Conservation (phyloP, 2,888 invertebrate genomes). For the Apamea anceps region DNA sequence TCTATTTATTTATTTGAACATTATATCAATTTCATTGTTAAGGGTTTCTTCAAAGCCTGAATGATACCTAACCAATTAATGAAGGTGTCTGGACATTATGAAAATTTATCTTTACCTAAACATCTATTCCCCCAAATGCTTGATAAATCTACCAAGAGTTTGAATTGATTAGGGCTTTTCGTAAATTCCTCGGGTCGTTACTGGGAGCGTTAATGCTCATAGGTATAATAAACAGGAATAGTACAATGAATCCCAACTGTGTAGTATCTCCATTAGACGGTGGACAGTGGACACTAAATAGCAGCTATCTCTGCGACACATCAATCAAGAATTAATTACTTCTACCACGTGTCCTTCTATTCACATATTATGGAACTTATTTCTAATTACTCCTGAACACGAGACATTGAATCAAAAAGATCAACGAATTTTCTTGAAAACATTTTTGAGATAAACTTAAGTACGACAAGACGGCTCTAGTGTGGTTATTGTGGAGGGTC, state of each 20-base stretch:
- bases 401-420: background rate
- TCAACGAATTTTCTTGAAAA: conserved; percentile 4
- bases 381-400: conserved; percentile 17
- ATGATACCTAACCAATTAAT: background rate
- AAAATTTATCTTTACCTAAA: background rate
- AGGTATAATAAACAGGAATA: conserved; percentile 33
- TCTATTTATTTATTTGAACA: conserved; percentile 28
- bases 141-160: conserved; percentile 6
- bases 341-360: conserved; percentile 18
- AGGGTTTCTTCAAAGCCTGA: background rate
- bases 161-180: conserved; percentile 20
- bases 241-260: conserved; percentile 36
- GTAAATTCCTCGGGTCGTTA: conserved; percentile 10
- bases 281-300: conserved; percentile 40
- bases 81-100: background rate
- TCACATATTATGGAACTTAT: conserved; percentile 1
- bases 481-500: conserved; percentile 66
- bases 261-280: conserved; percentile 36
- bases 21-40: background rate
- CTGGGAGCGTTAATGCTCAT: conserved; percentile 11
- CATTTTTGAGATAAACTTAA: conserved; percentile 16
- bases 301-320: conserved; percentile 37
- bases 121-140: background rate
- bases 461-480: conserved; percentile 23
- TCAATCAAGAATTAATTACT: conserved; percentile 55